Conservation (phyloP, 2,797 vertebrate genomes). For the Erpetoichthys calabaricus region DNA sequence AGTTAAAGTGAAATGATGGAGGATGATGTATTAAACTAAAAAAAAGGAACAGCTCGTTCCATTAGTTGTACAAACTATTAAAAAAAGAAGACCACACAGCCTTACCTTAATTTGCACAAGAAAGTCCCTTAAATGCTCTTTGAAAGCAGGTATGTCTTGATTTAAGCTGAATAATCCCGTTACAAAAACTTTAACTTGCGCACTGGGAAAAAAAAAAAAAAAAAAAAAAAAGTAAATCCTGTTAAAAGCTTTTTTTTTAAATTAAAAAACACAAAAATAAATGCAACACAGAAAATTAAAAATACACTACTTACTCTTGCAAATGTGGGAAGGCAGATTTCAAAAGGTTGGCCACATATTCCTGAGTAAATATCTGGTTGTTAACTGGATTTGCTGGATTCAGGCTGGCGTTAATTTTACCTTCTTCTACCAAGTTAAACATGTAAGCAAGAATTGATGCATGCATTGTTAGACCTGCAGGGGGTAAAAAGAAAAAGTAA, state of each 20-base stretch:
- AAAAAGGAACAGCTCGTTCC: too few species aligned
- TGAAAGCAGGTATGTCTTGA: slow-evolving; percentile 98
- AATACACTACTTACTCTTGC: slow-evolving; percentile 69
- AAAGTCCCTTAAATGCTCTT: slow-evolving; percentile 95
- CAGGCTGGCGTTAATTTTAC: slow-evolving; percentile 76
- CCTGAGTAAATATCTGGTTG: slow-evolving; percentile 95
- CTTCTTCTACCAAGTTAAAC: slow-evolving; percentile 97
- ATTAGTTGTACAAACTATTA: background rate
- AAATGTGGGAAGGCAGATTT: slow-evolving; percentile 96
- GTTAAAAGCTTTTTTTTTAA: background rate
- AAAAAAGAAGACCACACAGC: background rate
- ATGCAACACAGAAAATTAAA: slow-evolving; percentile 8
- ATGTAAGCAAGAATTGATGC: slow-evolving; percentile 96
- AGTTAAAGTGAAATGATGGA: too few species aligned
- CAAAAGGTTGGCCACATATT: slow-evolving; percentile 93
- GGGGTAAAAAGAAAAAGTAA: background rate
- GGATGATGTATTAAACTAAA: too few species aligned
- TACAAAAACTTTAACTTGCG: slow-evolving; percentile 97
- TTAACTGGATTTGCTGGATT: slow-evolving; percentile 76
- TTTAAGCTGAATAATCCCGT: slow-evolving; percentile 97
- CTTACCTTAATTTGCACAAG: slow-evolving; percentile 95
- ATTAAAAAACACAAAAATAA: background rate
- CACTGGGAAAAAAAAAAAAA: slow-evolving; percentile 45
- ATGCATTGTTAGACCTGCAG: slow-evolving; percentile 88
- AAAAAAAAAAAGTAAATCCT: slow-evolving; percentile 23